Conservation (phyloP, 2,797 vertebrate species). For the Parauchenoglanis ngamensis region DNA sequence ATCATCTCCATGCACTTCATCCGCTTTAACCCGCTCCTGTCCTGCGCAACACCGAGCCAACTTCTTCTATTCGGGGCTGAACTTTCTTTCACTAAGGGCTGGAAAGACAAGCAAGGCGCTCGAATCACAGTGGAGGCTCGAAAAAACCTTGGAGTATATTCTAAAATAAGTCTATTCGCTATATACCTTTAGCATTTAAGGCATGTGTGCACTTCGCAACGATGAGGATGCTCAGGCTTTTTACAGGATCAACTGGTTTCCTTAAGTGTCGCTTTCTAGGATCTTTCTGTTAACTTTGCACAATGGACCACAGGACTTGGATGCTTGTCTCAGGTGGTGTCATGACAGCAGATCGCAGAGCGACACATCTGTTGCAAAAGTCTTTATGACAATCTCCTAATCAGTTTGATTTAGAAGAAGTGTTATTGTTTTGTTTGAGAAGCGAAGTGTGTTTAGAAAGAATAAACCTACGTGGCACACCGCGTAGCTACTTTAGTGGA, state of each 20-base stretch:
- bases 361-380: conserved; percentile 12
- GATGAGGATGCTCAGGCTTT: conserved; percentile 37
- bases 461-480: background rate
- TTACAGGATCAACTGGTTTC: conserved; percentile 46
- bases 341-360: conserved; percentile 35
- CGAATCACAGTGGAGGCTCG: background rate
- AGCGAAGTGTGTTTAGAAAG: background rate
- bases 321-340: conserved; percentile 54
- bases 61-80: conserved; percentile 9
- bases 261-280: conserved; percentile 41
- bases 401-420: background rate
- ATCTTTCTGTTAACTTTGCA: conserved; percentile 52
- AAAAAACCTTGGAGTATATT: background rate
- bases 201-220: conserved; percentile 1
- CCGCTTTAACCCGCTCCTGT: conserved; percentile 34
- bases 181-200: background rate
- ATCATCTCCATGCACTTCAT: conserved; percentile 38
- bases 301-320: conserved; percentile 57
- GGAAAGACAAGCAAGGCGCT: background rate
- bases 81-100: background rate
- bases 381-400: conserved; percentile 35
- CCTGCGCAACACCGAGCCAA: conserved; percentile 34
- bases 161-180: background rate
- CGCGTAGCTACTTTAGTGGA: background rate
- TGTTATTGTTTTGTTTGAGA: background rate